phyloP scores from a whole-genome alignment of 2,888 invertebrate species.

The Cenopis cana region DNA sequence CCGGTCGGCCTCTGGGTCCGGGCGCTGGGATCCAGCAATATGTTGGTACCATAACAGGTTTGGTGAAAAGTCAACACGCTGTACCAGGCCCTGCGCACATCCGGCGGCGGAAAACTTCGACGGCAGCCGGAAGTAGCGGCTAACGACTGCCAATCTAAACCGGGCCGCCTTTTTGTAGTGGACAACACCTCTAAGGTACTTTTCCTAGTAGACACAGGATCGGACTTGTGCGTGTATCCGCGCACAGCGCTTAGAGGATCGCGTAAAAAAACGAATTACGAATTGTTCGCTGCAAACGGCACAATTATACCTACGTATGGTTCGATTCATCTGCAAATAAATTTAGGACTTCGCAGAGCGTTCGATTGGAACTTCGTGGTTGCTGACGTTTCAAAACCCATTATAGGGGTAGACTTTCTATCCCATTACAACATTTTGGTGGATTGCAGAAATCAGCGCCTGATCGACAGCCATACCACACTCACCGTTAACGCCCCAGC shows the following conservation, averaged over 20 bases:
- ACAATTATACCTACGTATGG: conserved; percentile 14
- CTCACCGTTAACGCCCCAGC: neutral
- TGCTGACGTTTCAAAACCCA: conserved; percentile 47
- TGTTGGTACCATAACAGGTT: conserved; percentile 17
- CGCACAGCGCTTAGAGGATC: conserved; percentile 43
- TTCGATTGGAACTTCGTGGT: conserved; percentile 3
- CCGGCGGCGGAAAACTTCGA: conserved; percentile 16
- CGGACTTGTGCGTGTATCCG: conserved; percentile 14
- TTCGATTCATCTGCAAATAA: neutral
- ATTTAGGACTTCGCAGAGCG: conserved; percentile 2
- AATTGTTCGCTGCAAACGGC: conserved; percentile 12
- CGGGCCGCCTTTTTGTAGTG: conserved; percentile 13
- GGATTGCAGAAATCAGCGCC: conserved; percentile 14
- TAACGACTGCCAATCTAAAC: conserved; percentile 11
- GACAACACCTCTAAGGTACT: neutral
- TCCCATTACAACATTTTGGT: conserved; percentile 28
- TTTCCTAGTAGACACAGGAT: conserved; percentile 9
- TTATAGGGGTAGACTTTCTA: conserved; percentile 19
- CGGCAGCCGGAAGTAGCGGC: conserved; percentile 25
- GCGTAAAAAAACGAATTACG: conserved; percentile 11
- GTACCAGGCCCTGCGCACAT: conserved; percentile 4
- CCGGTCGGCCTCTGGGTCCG: neutral
- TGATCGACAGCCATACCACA: conserved; percentile 5
- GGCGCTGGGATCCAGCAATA: neutral
- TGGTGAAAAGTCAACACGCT: neutral